Percentiles rank a stretch among this genome's conserved stretches.
Evolutionary conservation across 2,113 vertebrate species (phyloP).

Genomic region (Upupa epops): DNA sequence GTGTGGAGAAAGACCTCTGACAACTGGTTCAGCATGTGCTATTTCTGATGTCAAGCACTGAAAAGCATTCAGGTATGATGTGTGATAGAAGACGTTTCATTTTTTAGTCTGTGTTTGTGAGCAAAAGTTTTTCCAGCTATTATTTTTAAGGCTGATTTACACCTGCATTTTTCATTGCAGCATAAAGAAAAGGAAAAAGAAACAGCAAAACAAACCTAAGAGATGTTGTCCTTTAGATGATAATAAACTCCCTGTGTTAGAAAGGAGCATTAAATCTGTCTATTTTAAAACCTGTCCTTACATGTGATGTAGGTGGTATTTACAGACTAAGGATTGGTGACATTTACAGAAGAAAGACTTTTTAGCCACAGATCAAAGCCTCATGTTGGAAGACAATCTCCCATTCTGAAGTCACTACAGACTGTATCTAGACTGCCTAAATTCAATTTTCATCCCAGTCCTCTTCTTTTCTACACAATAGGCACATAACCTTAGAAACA

Average conservation of each 20-base stretch:
- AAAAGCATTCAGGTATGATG: background rate
- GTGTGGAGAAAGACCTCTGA: background rate
- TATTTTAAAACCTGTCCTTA: background rate
- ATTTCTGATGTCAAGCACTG: background rate
- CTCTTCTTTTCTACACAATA: background rate
- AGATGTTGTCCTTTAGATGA: constrained; percentile 28
- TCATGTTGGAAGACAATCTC: background rate
- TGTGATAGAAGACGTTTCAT: background rate
- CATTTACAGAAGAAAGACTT: constrained; percentile 55
- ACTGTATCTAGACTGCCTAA: background rate
- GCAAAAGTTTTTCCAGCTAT: background rate
- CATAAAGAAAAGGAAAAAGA: background rate
- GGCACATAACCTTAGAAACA: background rate
- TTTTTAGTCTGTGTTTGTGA: rapidly evolving
- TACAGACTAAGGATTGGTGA: constrained; percentile 59
- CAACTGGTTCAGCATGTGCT: background rate
- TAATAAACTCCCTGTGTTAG: constrained; percentile 6
- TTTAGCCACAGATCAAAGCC: background rate
- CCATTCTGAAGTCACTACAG: background rate
- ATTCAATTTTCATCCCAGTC: background rate
- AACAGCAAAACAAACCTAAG: background rate
- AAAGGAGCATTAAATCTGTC: background rate
- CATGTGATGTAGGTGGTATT: constrained; percentile 45
- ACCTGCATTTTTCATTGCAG: background rate
- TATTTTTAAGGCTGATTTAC: background rate